phyloP scores from a whole-genome alignment of 2,113 vertebrate genomes.

The Pelecanus crispus region DNA sequence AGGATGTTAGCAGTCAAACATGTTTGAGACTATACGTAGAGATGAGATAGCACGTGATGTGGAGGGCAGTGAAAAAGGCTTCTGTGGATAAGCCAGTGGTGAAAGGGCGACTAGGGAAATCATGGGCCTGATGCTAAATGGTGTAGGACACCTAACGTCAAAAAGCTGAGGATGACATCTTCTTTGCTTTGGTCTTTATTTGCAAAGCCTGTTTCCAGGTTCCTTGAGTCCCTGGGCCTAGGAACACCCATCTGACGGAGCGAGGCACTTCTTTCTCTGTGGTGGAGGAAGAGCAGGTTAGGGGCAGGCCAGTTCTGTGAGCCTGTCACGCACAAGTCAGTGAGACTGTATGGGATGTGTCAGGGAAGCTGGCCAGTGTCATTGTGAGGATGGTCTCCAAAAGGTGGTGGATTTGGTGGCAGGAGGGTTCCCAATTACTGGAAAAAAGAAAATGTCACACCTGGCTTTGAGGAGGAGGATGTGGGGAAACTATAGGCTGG shows the following conservation, averaged over 20 bases:
- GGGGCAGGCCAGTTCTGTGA: neutral
- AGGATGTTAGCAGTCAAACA: neutral
- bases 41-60: neutral
- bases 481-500: neutral
- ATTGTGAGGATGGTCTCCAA: neutral
- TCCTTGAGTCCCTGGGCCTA: neutral
- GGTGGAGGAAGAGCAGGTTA: neutral
- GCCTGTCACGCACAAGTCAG: fast-evolving
- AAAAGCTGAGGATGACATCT: fast-evolving
- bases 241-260: fast-evolving
- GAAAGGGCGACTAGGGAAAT: neutral
- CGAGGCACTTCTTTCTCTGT: fast-evolving
- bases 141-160: neutral
- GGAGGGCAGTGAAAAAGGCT: neutral
- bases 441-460: neutral
- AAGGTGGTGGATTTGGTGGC: neutral
- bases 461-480: neutral
- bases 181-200: neutral
- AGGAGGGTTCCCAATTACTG: neutral
- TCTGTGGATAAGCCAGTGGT: neutral
- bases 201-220: neutral
- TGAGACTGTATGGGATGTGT: neutral
- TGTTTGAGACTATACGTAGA: neutral
- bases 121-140: neutral
- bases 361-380: neutral